Base-by-base conservation (phyloP, 2,888 invertebrate species). In the Drosophila limbata region DNA sequence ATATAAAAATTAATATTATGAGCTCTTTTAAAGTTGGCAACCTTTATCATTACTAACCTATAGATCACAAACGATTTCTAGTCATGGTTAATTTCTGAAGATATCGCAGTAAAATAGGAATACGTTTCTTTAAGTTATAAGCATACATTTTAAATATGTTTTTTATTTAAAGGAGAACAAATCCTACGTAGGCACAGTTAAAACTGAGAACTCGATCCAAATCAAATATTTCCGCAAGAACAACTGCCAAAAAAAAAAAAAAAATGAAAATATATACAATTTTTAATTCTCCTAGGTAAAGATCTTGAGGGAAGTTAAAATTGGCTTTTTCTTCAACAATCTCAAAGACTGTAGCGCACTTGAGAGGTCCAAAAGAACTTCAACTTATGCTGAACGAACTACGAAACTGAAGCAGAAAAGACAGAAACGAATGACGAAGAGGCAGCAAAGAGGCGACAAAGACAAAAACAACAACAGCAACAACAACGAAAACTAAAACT, bases 401-500 rank as follows among this genome's bases (percentile, higher is more conserved):
- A 70, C 77, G 75, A 82, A 83, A 35, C 25, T 73, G 65, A 70
- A 62, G 72, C 75, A 42, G 70, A 80, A 83, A 74, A 74, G 69
- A 48, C 21, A 71, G 47, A 35, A 15, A 51, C 57, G 77, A 79
- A 79, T 77, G 77, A 78, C 74, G 57, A 69, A 68, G 70, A 52
- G 69, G 57, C 57, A 57, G 45, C 67, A 67, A 50, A 37, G 60
- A 48, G 64, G 61, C 68, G 40, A 68, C 52, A 56, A 44, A 45
- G 39, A 66, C 51, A 1, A 1, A 21, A 21, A n/a, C n/a, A 59
- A 47, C 48, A 52, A 51, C 45, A 59, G 25, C 53, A 61, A 60
- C 56, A 53, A 61, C 68, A 71, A 77, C 71, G 67, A 82, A 77
- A 84, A 69, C 69, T 72, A 83, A 82, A 85, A 78, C 85, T 85